Evolutionary conservation across 2,113 vertebrate species (phyloP), one percentile per base, ranked within the genome.

Genomic region (Ctenomys sociabilis): DNA sequence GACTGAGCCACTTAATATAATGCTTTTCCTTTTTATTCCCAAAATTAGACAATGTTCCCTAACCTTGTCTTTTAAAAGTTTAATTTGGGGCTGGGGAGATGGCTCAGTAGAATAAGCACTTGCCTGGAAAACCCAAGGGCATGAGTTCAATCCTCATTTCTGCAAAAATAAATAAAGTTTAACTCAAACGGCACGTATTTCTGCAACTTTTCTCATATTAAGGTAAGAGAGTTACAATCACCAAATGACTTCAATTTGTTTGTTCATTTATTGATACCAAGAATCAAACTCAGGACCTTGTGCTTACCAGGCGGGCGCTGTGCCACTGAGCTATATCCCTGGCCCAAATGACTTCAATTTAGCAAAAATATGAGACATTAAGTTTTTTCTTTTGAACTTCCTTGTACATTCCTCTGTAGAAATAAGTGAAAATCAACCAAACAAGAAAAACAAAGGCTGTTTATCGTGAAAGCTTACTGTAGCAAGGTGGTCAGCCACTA

Each of bases 1-100:
- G 35, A 78, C 72, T 92, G 77, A 85, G 91, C 75, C 91, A 17
- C 85, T 14, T 78, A 66, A 96, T 61, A 81, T 4, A 66, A 24
- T 88, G n/a, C 22, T 80, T 88, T 95, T 52, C 75, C 37, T 35
- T 78, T 90, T 57, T 30, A 66, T 57, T 85, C 63, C 28, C 77
- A 80, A 94, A 95, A 86, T 86, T 75, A 88, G 68, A 90, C 32
- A 73, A 80, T 86, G 9, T 63, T 8, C 89, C 10, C 11, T 24
- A 13, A 49, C 28, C 2, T 30, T 57, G 7, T 32, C 30, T 95
- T 80, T 90, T 57, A 82, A 59, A 3, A 66, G 45, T 4, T 73
- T 45, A 16, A 85, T 37, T 81, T 70, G 49, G 49, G 49, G 49
- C 49, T 11, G 12, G 49, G 49, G 49, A 49, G 49, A 49, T 11